Evolutionary conservation across 2,113 vertebrate genomes (phyloP).

Genomic region (Zapus hudsonius): DNA sequence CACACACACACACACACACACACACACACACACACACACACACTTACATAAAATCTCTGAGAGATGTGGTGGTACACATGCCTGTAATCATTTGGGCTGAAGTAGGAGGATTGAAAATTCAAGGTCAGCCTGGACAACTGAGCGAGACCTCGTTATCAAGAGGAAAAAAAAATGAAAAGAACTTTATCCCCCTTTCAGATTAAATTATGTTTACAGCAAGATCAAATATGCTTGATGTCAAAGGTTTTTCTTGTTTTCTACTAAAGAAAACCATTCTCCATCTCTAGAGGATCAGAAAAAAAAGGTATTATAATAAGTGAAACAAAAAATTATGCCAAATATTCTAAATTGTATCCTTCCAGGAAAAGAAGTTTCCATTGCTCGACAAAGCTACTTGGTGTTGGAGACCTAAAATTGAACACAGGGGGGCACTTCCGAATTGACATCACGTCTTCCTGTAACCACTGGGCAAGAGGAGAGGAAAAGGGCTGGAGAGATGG

Average conservation of each 20-base stretch:
- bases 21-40: background rate
- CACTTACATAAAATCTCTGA: background rate
- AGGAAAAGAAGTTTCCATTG: constrained; percentile 45
- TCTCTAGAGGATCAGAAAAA: background rate
- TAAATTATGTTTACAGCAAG: constrained; percentile 22
- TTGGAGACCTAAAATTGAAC: constrained; percentile 59
- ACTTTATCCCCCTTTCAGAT: background rate
- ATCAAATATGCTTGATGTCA: background rate
- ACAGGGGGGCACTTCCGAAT: background rate
- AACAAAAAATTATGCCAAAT: background rate
- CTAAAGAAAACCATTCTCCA: background rate
- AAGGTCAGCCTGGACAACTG: background rate
- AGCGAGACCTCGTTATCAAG: background rate
- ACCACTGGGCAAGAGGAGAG: too few relatives aligned
- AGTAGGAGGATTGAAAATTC: background rate
- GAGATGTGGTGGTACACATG: fast-evolving
- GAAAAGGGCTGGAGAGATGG: too few relatives aligned
- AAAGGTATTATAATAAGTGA: background rate
- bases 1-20: too few relatives aligned
- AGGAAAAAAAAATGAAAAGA: background rate
- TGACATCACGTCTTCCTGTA: too few relatives aligned
- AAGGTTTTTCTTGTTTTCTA: background rate
- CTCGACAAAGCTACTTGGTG: background rate
- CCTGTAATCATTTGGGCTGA: background rate
- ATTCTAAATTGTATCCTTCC: constrained; percentile 26